Conservation (phyloP, 2,888 invertebrate species). For the Nomada hirtipes region DNA sequence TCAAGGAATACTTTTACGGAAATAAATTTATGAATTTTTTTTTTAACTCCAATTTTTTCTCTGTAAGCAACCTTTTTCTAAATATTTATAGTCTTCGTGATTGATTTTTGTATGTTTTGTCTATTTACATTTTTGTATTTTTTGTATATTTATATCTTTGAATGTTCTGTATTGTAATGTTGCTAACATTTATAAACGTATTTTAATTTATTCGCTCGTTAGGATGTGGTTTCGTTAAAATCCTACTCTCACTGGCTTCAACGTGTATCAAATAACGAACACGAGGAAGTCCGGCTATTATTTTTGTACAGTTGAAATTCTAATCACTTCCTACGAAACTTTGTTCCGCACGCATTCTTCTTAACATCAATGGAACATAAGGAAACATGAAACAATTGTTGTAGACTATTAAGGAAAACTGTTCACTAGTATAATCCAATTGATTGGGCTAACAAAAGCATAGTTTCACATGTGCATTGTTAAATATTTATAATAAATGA, state of each 20-base stretch:
- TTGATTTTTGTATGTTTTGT: neutral
- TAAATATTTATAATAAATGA: slow-evolving; percentile 4
- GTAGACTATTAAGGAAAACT: neutral
- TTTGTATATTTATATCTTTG: no score
- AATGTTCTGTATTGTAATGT: no score
- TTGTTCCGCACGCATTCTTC: slow-evolving; percentile 35
- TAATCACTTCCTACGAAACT: slow-evolving; percentile 61
- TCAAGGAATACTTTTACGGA: neutral
- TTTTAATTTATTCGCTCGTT: neutral
- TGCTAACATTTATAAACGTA: neutral
- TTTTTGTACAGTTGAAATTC: slow-evolving; percentile 59
- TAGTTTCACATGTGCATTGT: neutral
- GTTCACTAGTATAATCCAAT: slow-evolving; percentile 1
- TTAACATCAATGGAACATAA: slow-evolving; percentile 9
- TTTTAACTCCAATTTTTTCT: neutral
- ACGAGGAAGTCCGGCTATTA: slow-evolving; percentile 49
- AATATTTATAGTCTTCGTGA: neutral
- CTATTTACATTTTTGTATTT: no score
- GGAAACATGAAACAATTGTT: slow-evolving; percentile 20
- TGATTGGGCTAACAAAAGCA: slow-evolving; percentile 2
- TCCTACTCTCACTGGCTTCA: slow-evolving; percentile 17
- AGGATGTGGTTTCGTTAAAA: slow-evolving; percentile 1
- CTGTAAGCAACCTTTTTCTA: no score
- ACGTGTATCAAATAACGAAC: slow-evolving; percentile 16
- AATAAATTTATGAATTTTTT: neutral